Evolutionary conservation across 2,113 vertebrate genomes (phyloP), one percentile per base, ranked within the genome.

Genomic region (Abramis brama): DNA sequence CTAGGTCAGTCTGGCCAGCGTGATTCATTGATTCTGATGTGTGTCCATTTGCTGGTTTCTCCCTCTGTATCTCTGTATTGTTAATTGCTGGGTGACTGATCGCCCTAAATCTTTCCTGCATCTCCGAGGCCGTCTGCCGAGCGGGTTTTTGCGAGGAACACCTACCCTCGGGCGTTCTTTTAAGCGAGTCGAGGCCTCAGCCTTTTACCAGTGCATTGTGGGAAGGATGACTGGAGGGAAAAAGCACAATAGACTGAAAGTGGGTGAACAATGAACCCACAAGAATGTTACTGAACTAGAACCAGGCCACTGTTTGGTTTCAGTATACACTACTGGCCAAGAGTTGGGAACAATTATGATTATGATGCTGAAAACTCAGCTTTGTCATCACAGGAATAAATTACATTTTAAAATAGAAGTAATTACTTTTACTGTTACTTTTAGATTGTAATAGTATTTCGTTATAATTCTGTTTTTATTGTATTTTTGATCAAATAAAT

Each of bases 1-100:
- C 52, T 86, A 89, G 88, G 88, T 88, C 84, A 89, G 43, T 60
- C 8, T 21, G 71, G 81, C 76, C 70, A 66, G 60, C 64, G 30
- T 60, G 82, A 84, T 74, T 59, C 83, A 73, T 89, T 47, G 83
- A 87, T 79, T 87, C 75, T 86, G 75, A 85, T 64, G 76, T 59
- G 73, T 83, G 86, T 78, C 83, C 83, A 79, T 85, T 87, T 87
- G 50, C 64, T 78, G 68, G 76, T 64, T 73, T 70, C 86, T 77
- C 66, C 55, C 45, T 83, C 57, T 30, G 4, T 68, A 25, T 57
- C 43, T 79, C 55, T 83, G 39, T 52, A 60, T 77, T 83, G 47
- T 60, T 25, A 70, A 71, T 55, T 45, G 78, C 66, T 45, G 33
- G 17, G 62, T 19, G 64, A 52, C 30, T n/a, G 30, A 39, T 59